Evolutionary conservation across 1,140 invertebrate species (phyloP).

Genomic region (Pseudomyrmex sp.): DNA sequence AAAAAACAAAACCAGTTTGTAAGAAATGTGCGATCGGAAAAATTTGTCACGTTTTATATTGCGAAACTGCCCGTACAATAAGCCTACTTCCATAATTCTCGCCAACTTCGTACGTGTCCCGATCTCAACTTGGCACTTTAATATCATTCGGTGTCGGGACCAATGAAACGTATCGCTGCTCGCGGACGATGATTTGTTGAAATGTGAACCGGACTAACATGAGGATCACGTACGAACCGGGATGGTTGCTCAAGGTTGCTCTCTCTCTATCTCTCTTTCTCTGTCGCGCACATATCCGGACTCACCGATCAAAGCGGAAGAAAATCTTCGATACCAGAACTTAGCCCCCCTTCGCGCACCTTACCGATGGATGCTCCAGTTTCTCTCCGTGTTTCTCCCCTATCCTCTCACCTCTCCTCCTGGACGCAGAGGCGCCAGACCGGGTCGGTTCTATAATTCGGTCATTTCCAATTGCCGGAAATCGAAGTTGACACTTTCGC

Average conservation of each 20-base stretch:
- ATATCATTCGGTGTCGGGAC: conserved; percentile 18
- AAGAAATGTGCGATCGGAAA: background rate
- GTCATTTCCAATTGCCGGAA: conserved; percentile 50
- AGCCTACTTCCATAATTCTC: background rate
- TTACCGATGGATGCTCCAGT: conserved; percentile 41
- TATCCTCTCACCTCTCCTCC: background rate
- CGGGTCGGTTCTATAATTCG: conserved; percentile 40
- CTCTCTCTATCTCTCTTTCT: background rate
- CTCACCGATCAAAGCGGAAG: conserved; percentile 58
- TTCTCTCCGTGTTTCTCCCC: background rate
- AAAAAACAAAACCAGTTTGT: background rate
- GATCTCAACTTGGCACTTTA: conserved; percentile 33
- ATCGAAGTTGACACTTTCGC: conserved; percentile 55
- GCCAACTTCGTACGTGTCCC: background rate
- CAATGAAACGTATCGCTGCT: conserved; percentile 23
- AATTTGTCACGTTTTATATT: conserved; percentile 7
- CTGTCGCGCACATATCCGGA: background rate
- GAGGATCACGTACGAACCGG: conserved; percentile 24
- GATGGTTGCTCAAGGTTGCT: conserved; percentile 6
- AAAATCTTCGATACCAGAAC: conserved; percentile 57
- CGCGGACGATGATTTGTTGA: conserved; percentile 44
- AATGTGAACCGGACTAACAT: conserved; percentile 27
- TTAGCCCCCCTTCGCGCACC: conserved; percentile 33
- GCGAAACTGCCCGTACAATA: background rate
- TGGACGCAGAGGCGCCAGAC: conserved; percentile 15